Percentiles rank a stretch among this genome's conserved stretches.
phyloP scores from a whole-genome alignment of 2,113 vertebrate species.

The Megaceryle torquata region DNA sequence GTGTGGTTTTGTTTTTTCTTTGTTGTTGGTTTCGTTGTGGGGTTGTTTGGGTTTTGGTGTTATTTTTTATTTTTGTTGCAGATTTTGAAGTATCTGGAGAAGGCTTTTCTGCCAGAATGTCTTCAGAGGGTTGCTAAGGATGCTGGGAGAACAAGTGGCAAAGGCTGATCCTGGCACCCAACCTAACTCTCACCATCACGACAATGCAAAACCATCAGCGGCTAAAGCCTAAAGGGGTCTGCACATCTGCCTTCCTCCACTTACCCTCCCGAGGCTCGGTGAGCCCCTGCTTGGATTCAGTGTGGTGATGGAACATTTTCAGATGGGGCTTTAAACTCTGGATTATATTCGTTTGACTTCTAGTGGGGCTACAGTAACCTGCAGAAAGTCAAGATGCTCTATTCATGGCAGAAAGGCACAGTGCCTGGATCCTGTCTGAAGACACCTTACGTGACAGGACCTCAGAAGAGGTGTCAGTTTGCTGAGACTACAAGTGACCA shows the following conservation, averaged over 20 bases:
- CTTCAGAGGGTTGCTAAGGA: background rate
- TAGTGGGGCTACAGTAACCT: conserved; percentile 82
- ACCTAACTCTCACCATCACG: conserved; percentile 19
- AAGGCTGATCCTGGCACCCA: conserved; percentile 15
- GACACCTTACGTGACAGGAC: background rate
- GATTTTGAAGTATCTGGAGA: background rate
- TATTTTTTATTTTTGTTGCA: background rate
- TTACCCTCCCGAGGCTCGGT: conserved; percentile 76
- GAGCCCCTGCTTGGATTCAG: conserved; percentile 68
- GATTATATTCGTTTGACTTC: conserved; percentile 83
- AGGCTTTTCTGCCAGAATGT: background rate
- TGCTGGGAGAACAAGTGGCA: background rate
- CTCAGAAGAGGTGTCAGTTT: accelerated
- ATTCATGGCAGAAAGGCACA: background rate
- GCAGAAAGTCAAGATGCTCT: conserved; percentile 69
- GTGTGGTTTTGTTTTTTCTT: background rate
- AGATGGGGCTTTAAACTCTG: conserved; percentile 80
- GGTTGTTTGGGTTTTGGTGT: background rate
- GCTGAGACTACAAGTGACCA: background rate
- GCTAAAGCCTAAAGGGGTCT: conserved; percentile 34
- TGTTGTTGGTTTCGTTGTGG: background rate
- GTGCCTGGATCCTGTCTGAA: background rate
- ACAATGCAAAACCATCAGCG: background rate
- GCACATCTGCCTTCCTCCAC: conserved; percentile 58
- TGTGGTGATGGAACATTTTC: conserved; percentile 72